These are phyloP conservation scores for Clupea harengus DNA, from an alignment of 2,113 vertebrate species.

Conservation along the genomic window DNA sequence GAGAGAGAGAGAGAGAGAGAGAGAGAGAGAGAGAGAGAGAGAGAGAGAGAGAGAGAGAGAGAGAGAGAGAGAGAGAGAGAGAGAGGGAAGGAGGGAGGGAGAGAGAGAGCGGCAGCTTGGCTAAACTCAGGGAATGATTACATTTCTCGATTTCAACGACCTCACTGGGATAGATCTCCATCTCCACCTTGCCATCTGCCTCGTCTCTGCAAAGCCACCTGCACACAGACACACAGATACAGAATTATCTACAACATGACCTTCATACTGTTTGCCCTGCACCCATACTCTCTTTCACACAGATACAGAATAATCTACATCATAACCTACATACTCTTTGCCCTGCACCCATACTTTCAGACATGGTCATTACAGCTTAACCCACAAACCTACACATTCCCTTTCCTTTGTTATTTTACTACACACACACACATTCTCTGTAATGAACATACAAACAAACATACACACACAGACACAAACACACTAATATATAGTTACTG, in stretches of 20 bases:
- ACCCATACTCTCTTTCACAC: no score
- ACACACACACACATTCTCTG: not conserved
- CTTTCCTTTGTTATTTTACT: no score
- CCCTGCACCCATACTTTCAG: no score
- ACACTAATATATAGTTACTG: not conserved
- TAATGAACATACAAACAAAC: not conserved
- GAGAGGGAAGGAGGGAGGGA: no score
- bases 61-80: no score
- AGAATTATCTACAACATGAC: not conserved
- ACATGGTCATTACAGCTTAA: not conserved
- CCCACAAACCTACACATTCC: not conserved
- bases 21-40: not conserved
- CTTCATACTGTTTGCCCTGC: no score
- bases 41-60: no score
- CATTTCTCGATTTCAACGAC: slow-evolving; percentile 84
- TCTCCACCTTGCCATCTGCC: slow-evolving; percentile 89
- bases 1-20: not conserved
- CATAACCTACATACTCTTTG: not conserved
- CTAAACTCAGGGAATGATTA: slow-evolving; percentile 65
- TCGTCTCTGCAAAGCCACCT: slow-evolving; percentile 90
- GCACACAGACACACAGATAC: not conserved
- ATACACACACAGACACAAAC: not conserved
- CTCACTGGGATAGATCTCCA: slow-evolving; percentile 95
- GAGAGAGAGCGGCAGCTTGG: no score
- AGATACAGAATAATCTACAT: not conserved